These are phyloP conservation scores for Gobionotothen gibberifrons DNA, from an alignment of 2,797 vertebrate species.

Conservation along the genomic window DNA sequence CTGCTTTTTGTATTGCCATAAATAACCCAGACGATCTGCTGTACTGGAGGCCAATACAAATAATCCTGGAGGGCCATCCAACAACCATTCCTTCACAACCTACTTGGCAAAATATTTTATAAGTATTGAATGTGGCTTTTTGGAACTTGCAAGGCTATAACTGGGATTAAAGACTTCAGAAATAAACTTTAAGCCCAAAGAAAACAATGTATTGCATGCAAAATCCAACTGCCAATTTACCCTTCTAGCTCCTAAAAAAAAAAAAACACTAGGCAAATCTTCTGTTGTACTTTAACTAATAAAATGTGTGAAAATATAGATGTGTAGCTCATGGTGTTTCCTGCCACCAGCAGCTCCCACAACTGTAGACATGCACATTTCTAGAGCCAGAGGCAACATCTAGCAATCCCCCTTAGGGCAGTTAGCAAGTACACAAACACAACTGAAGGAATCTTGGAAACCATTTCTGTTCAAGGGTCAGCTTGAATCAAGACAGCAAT, in stretches of 20 bases:
- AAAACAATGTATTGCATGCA: background rate
- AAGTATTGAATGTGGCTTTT: background rate
- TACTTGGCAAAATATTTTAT: background rate
- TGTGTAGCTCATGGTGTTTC: background rate
- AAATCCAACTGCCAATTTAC: background rate
- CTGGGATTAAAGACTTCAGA: background rate
- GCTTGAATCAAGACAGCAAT: conserved; percentile 1
- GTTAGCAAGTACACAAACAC: background rate
- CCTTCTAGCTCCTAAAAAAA: background rate
- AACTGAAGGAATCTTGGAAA: background rate
- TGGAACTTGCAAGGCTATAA: background rate
- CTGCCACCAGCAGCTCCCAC: background rate
- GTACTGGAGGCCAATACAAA: background rate
- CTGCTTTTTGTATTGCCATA: background rate
- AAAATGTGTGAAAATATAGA: conserved; percentile 19
- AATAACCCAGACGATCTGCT: background rate
- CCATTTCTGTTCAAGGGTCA: conserved; percentile 1
- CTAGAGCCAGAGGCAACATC: background rate
- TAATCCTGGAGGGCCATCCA: background rate
- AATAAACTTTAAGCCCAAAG: background rate
- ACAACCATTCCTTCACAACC: background rate
- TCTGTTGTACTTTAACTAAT: conserved; percentile 1
- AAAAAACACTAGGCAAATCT: conserved; percentile 16
- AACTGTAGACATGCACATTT: conserved; percentile 6
- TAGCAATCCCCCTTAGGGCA: background rate